phyloP scores from a whole-genome alignment of 2,113 vertebrate genomes.

The Vulpes lagopus region DNA sequence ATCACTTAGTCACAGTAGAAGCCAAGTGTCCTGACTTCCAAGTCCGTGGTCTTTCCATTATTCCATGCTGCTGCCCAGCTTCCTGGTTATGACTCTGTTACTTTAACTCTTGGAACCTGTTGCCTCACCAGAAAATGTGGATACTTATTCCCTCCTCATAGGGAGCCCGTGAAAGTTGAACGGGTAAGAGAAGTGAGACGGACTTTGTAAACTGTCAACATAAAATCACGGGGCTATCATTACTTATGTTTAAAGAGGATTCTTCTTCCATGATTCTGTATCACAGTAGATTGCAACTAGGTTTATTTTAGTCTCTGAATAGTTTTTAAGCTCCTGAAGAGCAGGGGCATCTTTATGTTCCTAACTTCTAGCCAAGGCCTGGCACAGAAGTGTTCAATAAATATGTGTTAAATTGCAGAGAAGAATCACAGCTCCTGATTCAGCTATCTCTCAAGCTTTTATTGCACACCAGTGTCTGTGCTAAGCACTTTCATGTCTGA shows the following conservation, averaged over 20 bases:
- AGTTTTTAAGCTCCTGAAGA: constrained; percentile 34
- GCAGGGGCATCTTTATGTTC: background rate
- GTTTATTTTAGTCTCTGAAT: constrained; percentile 11
- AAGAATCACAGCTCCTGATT: background rate
- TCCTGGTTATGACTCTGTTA: background rate
- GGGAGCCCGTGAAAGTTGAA: constrained; percentile 40
- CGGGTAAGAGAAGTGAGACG: background rate
- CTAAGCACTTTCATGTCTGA: constrained; percentile 17
- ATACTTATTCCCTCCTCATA: background rate
- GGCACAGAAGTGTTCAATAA: background rate
- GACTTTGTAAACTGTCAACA: constrained; percentile 9
- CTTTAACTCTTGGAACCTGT: background rate
- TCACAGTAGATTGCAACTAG: background rate
- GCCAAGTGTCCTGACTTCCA: background rate
- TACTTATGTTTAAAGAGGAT: background rate
- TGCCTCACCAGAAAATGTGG: constrained; percentile 38
- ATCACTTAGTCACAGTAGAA: background rate
- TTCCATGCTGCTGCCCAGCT: background rate
- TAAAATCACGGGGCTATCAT: background rate
- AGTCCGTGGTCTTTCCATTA: background rate
- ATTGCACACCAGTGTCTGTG: background rate
- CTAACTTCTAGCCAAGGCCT: background rate
- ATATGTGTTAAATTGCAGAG: background rate
- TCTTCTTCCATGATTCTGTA: background rate
- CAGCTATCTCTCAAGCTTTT: background rate